A percentile compares a stretch with the other conserved stretches of the same genome.
phyloP scores from a whole-genome alignment of 2,113 vertebrate species.

The Cairina moschata region DNA sequence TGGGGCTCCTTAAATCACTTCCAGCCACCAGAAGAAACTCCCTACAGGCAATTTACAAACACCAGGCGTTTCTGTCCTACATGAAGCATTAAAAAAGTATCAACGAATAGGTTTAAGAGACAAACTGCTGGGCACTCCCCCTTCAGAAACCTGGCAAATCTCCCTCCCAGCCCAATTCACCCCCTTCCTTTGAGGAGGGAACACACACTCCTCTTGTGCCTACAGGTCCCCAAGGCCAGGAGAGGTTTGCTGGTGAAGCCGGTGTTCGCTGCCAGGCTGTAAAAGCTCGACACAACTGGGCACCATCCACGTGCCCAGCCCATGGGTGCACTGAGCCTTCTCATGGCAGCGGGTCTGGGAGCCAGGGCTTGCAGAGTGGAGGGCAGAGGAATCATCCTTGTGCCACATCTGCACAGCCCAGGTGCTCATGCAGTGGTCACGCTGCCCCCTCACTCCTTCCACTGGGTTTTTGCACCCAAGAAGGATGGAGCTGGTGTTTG shows the following conservation, averaged over 20 bases:
- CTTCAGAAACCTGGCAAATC: background rate
- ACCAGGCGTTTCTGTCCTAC: background rate
- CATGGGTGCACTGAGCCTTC: fast-evolving
- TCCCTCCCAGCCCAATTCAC: background rate
- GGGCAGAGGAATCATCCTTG: no score
- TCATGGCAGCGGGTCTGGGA: no score
- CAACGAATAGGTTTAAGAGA: background rate
- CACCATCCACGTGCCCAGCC: fast-evolving
- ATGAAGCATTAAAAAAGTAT: background rate
- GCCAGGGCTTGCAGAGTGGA: fast-evolving
- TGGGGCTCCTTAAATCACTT: background rate
- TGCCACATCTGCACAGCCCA: background rate
- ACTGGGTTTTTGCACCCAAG: background rate
- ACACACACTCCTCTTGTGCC: fast-evolving
- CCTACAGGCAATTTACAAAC: background rate
- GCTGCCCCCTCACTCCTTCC: background rate
- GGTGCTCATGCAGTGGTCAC: background rate
- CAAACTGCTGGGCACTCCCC: background rate
- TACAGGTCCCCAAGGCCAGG: fast-evolving
- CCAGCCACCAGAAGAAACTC: background rate
- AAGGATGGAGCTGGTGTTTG: background rate
- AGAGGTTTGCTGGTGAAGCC: background rate
- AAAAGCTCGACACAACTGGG: fast-evolving
- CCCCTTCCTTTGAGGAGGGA: background rate
- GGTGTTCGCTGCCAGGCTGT: background rate